These are phyloP conservation scores for Nemurella pictetii DNA, from an alignment of 2,888 invertebrate genomes.

Conservation along the genomic window DNA sequence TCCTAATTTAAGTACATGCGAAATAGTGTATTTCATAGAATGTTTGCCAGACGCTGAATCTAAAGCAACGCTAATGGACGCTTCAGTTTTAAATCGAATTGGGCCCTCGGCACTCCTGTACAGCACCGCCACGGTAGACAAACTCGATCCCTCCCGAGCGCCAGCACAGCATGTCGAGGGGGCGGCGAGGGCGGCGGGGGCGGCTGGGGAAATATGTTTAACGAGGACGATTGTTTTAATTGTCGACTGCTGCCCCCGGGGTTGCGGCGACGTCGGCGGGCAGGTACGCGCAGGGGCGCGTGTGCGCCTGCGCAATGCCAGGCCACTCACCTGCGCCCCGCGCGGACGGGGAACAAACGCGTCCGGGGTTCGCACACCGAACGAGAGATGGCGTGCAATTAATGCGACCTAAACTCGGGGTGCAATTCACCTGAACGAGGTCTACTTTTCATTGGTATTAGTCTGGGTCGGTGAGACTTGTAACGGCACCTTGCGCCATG, in stretches of 20 bases:
- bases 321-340: not conserved
- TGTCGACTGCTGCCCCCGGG: not conserved
- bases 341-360: too few relatives aligned
- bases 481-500: too few relatives aligned
- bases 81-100: not conserved
- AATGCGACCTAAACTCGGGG: too few relatives aligned
- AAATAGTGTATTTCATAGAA: too few relatives aligned
- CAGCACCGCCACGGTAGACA: not conserved
- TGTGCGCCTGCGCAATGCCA: not conserved
- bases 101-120: not conserved
- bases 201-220: slow-evolving; percentile 18
- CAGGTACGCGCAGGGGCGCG: not conserved
- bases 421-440: too few relatives aligned
- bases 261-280: not conserved
- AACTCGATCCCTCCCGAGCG: not conserved
- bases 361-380: too few relatives aligned
- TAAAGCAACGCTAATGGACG: not conserved
- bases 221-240: slow-evolving; percentile 30
- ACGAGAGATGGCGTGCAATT: too few relatives aligned
- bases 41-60: too few relatives aligned
- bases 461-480: too few relatives aligned
- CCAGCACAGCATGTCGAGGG: not conserved
- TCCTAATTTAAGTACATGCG: too few relatives aligned
- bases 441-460: too few relatives aligned
- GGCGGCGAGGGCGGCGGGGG: too few relatives aligned